Base-by-base conservation (phyloP, 1,140 invertebrate species). In the Drosophila carrolli region DNA sequence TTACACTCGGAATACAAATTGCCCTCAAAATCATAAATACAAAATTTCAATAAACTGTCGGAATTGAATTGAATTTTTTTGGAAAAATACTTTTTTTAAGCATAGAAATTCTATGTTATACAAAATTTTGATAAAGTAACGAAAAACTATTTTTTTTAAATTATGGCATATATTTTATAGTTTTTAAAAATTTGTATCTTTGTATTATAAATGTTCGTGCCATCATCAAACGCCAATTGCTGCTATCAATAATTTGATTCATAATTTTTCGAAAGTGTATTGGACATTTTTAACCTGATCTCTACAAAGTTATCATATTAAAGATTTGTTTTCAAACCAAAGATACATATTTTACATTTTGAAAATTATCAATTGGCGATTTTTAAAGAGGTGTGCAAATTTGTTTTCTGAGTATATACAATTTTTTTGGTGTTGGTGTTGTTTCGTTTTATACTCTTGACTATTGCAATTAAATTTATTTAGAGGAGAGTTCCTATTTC, bases 391-490 rank as follows among this genome's bases (percentile, higher is more conserved):
- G 1, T 9, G n/a, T 29, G 47, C 47, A 8, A 27, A 32, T 46
- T 47, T 13, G 29, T 19, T 58, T 47, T 58, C 27, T 10, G 35
- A 53, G 50, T 53, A 32, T 19, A 19, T 37, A 37, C 14, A 53
- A 11, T 53, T 37, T 10, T 27, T 37, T 11, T 37, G 19, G 46
- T 35, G 29, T 40, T 59, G 57, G 41, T 47, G 63, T 53, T 59
- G 8, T 37, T 51, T 5, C 5, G n/a, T 41, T 71, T 32, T 9
- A 14, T 51, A 35, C 48, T 16, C 11, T 40, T 48, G 29, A 54
- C 60, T 59, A 59, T 59, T 47, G 57, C 32, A 41, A 44, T 67
- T 35, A 8, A 50, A 40, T 51, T 48, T 27, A 29, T 23, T 51
- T 53, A 3, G 14, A 16, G 27, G 46, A n/a, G 23, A 9, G n/a